Percentiles rank a stretch among this genome's conserved stretches.
Evolutionary conservation across 1,140 invertebrate genomes (phyloP).

Genomic region (Heliothis subflexa): DNA sequence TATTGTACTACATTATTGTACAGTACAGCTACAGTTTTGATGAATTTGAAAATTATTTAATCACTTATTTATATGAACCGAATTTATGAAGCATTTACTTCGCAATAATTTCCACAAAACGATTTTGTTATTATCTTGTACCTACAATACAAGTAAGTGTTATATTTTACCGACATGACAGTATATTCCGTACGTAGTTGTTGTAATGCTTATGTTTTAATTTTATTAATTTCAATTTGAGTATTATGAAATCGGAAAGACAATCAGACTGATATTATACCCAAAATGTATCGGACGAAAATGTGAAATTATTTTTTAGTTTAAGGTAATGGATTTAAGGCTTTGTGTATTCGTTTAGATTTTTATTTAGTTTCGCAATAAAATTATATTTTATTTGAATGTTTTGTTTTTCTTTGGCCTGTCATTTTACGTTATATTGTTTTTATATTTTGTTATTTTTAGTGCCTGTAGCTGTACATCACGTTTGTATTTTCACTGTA

Average conservation of each 20-base stretch:
- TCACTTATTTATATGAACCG: not conserved
- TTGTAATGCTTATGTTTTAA: slow-evolving; percentile 21
- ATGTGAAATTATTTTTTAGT: slow-evolving; percentile 40
- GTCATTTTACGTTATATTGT: not conserved
- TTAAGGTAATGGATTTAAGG: slow-evolving; percentile 61
- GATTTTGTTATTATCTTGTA: slow-evolving; percentile 34
- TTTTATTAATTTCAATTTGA: not conserved
- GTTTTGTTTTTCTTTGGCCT: not conserved
- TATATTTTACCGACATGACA: slow-evolving; percentile 68
- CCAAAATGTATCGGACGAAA: slow-evolving; percentile 30
- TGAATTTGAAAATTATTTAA: too few species aligned
- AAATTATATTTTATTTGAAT: slow-evolving; percentile 62
- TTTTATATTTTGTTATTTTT: too few species aligned
- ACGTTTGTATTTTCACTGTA: not conserved
- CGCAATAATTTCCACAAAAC: slow-evolving; percentile 16
- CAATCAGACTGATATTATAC: slow-evolving; percentile 46
- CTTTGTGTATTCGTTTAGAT: slow-evolving; percentile 66
- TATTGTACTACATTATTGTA: too few species aligned
- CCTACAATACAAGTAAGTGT: slow-evolving; percentile 28
- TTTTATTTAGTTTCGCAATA: slow-evolving; percentile 72
- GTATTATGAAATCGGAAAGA: slow-evolving; percentile 41
- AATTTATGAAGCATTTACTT: slow-evolving; percentile 30
- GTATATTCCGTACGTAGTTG: slow-evolving; percentile 54
- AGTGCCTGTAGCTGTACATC: too few species aligned
- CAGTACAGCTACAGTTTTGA: too few species aligned